A percentile compares a stretch with the other conserved stretches of the same genome.
Evolutionary conservation across 2,797 vertebrate species (phyloP).

Genomic region (Myotis daubentonii): DNA sequence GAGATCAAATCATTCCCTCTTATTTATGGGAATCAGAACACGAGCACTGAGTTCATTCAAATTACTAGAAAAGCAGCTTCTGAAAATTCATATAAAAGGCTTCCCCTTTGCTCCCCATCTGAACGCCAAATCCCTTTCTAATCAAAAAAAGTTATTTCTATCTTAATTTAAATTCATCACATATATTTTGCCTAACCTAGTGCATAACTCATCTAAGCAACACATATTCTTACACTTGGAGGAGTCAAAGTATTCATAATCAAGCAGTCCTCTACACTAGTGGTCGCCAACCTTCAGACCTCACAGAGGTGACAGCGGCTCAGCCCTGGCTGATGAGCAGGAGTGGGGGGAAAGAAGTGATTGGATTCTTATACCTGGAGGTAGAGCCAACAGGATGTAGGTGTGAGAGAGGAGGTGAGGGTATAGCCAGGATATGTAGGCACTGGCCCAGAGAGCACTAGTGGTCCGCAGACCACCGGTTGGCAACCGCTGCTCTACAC

Average conservation of each 20-base stretch:
- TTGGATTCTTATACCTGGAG: too few relatives aligned
- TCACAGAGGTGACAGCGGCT: too few relatives aligned
- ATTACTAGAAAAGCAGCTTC: background rate
- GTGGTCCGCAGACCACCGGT: too few relatives aligned
- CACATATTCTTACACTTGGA: background rate
- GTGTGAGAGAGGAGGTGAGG: too few relatives aligned
- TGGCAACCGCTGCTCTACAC: background rate
- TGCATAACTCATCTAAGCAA: background rate
- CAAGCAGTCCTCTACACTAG: background rate
- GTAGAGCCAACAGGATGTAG: too few relatives aligned
- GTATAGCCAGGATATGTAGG: too few relatives aligned
- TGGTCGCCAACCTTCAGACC: too few relatives aligned
- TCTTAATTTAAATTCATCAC: background rate
- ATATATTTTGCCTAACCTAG: background rate
- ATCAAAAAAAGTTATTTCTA: conserved; percentile 30
- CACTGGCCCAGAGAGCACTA: too few relatives aligned
- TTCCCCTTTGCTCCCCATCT: background rate
- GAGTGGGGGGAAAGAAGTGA: too few relatives aligned
- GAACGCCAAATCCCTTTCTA: background rate
- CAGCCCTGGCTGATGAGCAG: too few relatives aligned
- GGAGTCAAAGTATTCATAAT: background rate
- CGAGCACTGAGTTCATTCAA: background rate
- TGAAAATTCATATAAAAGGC: background rate
- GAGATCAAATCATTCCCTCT: background rate
- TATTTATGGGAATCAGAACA: background rate